Percentiles rank a stretch among this genome's conserved stretches.
phyloP scores from a whole-genome alignment of 92 coral and sea anemone species.

The Zoanthus sociatus region DNA sequence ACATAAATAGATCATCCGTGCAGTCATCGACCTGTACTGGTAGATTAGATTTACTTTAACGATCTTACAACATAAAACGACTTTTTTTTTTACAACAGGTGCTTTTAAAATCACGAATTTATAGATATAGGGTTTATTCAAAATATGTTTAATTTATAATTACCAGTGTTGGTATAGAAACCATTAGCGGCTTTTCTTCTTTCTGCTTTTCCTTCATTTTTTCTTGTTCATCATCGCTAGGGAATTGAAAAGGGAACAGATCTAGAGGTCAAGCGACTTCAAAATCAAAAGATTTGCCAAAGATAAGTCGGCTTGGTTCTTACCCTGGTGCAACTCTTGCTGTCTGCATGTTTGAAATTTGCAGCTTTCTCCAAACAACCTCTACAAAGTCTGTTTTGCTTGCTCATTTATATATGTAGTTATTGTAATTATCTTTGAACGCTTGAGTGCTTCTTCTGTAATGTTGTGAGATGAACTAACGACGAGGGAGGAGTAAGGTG shows the following conservation, averaged over 20 bases:
- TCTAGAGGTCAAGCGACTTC: not conserved
- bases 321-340: slow-evolving; percentile 12
- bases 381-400: not conserved
- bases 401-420: not conserved
- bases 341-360: slow-evolving; percentile 3
- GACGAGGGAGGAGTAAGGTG: not conserved
- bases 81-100: not conserved
- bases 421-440: not conserved
- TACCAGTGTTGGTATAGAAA: slow-evolving; percentile 39
- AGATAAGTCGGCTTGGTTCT: not conserved
- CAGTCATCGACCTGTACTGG: not conserved
- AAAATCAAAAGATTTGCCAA: not conserved
- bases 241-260: too few species aligned
- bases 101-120: not conserved
- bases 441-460: not conserved
- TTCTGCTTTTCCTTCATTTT: slow-evolving; percentile 4
- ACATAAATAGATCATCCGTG: not conserved
- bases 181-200: slow-evolving; percentile 19
- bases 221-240: slow-evolving; percentile 20
- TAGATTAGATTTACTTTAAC: not conserved
- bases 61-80: not conserved
- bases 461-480: not conserved
- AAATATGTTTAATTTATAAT: not conserved
- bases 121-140: not conserved
- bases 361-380: not conserved